Percentiles rank a stretch among this genome's conserved stretches.
These are phyloP conservation scores for Eupleurogrammus muticus DNA, from an alignment of 2,797 vertebrate species.

Conservation along the genomic window DNA sequence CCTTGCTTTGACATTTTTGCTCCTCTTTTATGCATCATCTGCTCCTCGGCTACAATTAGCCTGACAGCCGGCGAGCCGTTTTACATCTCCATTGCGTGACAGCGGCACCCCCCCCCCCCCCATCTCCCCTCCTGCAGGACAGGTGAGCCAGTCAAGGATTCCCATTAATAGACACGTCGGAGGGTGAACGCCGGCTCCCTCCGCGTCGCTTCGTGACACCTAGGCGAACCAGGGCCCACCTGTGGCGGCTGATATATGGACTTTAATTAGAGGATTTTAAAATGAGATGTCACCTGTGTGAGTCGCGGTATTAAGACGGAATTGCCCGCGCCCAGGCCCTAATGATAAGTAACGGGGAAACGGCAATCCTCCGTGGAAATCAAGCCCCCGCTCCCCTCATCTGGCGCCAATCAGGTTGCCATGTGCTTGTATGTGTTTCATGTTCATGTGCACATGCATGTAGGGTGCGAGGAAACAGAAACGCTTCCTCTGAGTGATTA, in stretches of 20 bases:
- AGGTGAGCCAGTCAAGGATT: conserved; percentile 47
- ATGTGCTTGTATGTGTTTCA: conserved; percentile 9
- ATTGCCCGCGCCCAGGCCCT: conserved; percentile 32
- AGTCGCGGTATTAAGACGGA: conserved; percentile 56
- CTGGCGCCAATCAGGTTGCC: conserved; percentile 27
- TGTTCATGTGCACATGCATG: neutral
- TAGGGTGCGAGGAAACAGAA: neutral
- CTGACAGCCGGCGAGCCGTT: conserved; percentile 50
- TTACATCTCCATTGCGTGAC: conserved; percentile 41
- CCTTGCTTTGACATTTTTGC: conserved; percentile 23
- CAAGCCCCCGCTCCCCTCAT: conserved; percentile 15
- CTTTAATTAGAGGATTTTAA: conserved; percentile 70
- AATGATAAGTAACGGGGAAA: conserved; percentile 63
- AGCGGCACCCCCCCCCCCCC: neutral
- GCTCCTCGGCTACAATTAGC: conserved; percentile 63
- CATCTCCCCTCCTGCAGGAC: conserved; percentile 1
- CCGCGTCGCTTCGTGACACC: conserved; percentile 31
- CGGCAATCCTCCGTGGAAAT: conserved; percentile 54
- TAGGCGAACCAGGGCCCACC: conserved; percentile 54
- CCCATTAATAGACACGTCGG: conserved; percentile 31
- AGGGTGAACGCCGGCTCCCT: conserved; percentile 27
- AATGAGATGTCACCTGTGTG: conserved; percentile 53
- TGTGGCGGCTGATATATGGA: conserved; percentile 60
- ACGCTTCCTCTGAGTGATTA: neutral
- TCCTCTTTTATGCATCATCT: conserved; percentile 57